Percentiles rank a stretch among this genome's conserved stretches.
Conservation (phyloP, 2,113 vertebrate genomes). For the Semicossyphus pulcher region DNA sequence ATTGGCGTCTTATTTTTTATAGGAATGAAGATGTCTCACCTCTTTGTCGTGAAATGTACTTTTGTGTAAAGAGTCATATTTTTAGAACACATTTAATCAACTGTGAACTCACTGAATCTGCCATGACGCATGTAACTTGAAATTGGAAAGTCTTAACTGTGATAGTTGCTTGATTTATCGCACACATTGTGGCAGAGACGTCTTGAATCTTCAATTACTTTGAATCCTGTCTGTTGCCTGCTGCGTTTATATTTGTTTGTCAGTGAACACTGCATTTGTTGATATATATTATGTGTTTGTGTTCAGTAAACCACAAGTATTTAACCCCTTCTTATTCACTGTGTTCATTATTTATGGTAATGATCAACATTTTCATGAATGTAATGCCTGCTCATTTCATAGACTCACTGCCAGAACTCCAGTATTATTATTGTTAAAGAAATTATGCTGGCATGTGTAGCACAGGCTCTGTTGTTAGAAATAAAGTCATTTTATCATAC, state of each 20-base stretch:
- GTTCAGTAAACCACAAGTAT: slow-evolving; percentile 46
- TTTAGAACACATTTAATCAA: slow-evolving; percentile 44
- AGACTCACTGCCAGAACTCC: slow-evolving; percentile 24
- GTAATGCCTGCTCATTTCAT: slow-evolving; percentile 17
- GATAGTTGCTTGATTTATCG: slow-evolving; percentile 31
- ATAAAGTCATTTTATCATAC: slow-evolving; percentile 38
- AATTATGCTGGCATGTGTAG: slow-evolving; percentile 32
- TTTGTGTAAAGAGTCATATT: slow-evolving; percentile 44
- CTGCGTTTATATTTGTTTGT: slow-evolving; percentile 35
- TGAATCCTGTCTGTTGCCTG: slow-evolving; percentile 51
- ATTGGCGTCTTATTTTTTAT: slow-evolving; percentile 6
- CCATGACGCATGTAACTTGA: slow-evolving; percentile 56
- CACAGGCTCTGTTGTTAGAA: slow-evolving; percentile 34
- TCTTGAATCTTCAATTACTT: slow-evolving; percentile 25
- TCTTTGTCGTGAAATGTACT: slow-evolving; percentile 41
- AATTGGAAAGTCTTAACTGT: slow-evolving; percentile 54
- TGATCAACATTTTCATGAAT: slow-evolving; percentile 5
- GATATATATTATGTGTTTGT: slow-evolving; percentile 4
- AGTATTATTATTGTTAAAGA: slow-evolving; percentile 24
- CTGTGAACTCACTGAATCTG: slow-evolving; percentile 47
- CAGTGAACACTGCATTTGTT: slow-evolving; percentile 26
- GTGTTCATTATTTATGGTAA: slow-evolving; percentile 15
- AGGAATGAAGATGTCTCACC: slow-evolving; percentile 35
- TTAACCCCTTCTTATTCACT: slow-evolving; percentile 13
- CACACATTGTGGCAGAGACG: slow-evolving; percentile 7